phyloP scores from a whole-genome alignment of 2,888 invertebrate genomes.

The Tortrix viridana region DNA sequence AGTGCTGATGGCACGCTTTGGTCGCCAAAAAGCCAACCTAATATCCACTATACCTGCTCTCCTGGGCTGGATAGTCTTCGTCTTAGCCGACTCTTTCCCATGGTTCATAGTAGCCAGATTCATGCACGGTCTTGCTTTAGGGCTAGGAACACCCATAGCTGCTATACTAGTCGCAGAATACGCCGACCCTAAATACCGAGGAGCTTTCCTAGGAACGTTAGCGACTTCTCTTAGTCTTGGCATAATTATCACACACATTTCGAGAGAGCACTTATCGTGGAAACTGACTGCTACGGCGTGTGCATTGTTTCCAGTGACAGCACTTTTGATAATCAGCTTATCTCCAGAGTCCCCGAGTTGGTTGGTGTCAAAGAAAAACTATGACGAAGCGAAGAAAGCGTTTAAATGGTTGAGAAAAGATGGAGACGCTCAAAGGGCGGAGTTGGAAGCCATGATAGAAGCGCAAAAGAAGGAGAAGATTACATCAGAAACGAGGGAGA shows the following conservation, averaged over 20 bases:
- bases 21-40: conserved; percentile 83
- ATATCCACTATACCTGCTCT: conserved; percentile 78
- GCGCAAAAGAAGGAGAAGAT: conserved; percentile 65
- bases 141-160: conserved; percentile 80
- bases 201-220: conserved; percentile 85
- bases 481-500: conserved; percentile 50
- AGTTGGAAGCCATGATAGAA: conserved; percentile 71
- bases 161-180: conserved; percentile 85
- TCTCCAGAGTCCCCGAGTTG: conserved; percentile 88
- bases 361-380: conserved; percentile 85
- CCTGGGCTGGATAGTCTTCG: conserved; percentile 76
- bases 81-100: conserved; percentile 70
- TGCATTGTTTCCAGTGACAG: conserved; percentile 76
- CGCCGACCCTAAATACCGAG: conserved; percentile 85
- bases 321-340: conserved; percentile 71
- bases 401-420: conserved; percentile 85
- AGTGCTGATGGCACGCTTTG: conserved; percentile 82
- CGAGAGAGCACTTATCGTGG: conserved; percentile 86
- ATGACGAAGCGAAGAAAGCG: conserved; percentile 83
- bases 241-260: conserved; percentile 85
- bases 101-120: conserved; percentile 72
- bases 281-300: conserved; percentile 83
- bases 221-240: conserved; percentile 86
- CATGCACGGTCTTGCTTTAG: conserved; percentile 79
- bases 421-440: conserved; percentile 70